Conservation (phyloP, 1,140 invertebrate species). For the Hetaerina americana region DNA sequence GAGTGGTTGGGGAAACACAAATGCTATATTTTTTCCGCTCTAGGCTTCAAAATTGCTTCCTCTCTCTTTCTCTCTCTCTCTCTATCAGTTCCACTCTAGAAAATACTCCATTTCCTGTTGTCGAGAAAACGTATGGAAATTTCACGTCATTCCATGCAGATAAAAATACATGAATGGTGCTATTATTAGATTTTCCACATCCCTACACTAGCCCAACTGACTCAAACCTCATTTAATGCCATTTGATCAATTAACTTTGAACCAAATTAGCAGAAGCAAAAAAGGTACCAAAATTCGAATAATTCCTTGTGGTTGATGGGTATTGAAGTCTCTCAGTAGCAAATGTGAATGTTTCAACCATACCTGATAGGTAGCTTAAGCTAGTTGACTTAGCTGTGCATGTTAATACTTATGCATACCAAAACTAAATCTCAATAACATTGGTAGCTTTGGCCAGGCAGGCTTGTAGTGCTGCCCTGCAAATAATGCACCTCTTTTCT, state of each 20-base stretch:
- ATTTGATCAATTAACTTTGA: too few species aligned
- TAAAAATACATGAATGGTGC: background rate
- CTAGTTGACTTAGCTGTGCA: background rate
- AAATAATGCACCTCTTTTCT: background rate
- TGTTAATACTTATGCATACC: background rate
- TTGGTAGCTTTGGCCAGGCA: background rate
- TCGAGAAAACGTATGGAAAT: background rate
- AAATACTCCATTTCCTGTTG: too few species aligned
- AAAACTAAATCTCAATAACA: background rate
- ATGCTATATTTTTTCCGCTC: too few species aligned
- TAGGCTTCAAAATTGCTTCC: background rate
- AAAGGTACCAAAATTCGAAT: too few species aligned
- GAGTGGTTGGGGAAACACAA: background rate
- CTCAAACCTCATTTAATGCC: too few species aligned
- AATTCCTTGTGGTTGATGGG: too few species aligned
- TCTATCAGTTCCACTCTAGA: background rate
- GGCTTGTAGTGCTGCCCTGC: background rate
- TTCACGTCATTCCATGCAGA: background rate
- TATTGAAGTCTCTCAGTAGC: too few species aligned
- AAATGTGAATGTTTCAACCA: too few species aligned
- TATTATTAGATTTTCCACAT: background rate
- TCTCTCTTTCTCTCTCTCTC: too few species aligned
- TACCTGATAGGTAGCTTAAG: background rate
- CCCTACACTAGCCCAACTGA: too few species aligned
- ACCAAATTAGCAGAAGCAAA: too few species aligned